These are phyloP conservation scores for Sterrhoptilus dennistouni DNA, from an alignment of 2,113 vertebrate species.

Conservation along the genomic window DNA sequence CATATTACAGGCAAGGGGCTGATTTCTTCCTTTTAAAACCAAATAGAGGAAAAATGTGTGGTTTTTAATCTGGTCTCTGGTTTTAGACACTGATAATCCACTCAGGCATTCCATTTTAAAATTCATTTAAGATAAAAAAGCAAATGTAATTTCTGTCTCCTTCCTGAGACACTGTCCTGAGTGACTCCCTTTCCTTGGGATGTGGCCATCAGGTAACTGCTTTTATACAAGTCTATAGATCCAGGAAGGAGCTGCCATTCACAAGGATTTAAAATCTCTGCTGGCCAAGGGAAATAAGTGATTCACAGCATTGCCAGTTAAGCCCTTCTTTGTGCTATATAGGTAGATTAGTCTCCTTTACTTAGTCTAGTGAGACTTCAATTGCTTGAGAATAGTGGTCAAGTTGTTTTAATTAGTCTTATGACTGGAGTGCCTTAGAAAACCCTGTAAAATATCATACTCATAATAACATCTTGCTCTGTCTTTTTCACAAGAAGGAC, in stretches of 20 bases:
- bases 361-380: background rate
- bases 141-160: background rate
- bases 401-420: background rate
- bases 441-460: background rate
- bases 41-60: background rate
- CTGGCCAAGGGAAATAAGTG: background rate
- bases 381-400: background rate
- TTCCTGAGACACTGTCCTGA: background rate
- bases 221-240: background rate
- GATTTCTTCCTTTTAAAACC: background rate
- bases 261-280: background rate
- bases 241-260: background rate
- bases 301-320: background rate
- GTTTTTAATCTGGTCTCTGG: background rate
- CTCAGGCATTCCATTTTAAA: background rate
- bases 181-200: background rate
- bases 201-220: background rate
- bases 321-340: background rate
- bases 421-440: background rate
- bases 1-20: background rate
- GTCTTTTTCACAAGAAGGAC: background rate
- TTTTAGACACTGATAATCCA: background rate
- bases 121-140: background rate
- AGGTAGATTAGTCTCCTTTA: background rate
- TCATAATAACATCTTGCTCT: background rate